Percentiles rank a stretch among this genome's conserved stretches.
These are phyloP conservation scores for Orientallactaga sibirica DNA, from an alignment of 2,797 vertebrate species.

Conservation along the genomic window DNA sequence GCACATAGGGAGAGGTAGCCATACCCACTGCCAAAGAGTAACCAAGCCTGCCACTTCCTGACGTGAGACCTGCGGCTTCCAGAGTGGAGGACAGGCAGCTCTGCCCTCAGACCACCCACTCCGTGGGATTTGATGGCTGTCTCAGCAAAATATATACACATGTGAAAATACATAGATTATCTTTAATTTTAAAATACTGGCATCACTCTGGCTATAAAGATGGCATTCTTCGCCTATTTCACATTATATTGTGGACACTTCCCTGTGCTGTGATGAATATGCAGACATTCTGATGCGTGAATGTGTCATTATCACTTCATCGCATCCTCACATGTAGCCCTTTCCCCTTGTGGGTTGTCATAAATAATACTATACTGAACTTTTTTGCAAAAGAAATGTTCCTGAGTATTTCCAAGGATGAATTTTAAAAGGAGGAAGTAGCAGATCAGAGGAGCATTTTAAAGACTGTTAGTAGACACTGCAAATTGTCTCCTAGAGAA, in stretches of 20 bases:
- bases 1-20: background rate
- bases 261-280: background rate
- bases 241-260: background rate
- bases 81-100: constrained; percentile 23
- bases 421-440: constrained; percentile 55
- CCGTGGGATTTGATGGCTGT: background rate
- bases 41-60: background rate
- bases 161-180: constrained; percentile 33
- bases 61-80: background rate
- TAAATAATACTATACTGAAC: constrained; percentile 42
- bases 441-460: constrained; percentile 45
- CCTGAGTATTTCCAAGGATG: constrained; percentile 33
- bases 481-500: constrained; percentile 24
- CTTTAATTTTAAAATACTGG: constrained; percentile 58
- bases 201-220: constrained; percentile 7
- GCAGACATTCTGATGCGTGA: constrained; percentile 26
- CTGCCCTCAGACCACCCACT: background rate
- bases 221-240: background rate
- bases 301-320: constrained; percentile 1
- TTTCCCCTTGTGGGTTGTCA: background rate
- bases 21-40: background rate
- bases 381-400: constrained; percentile 38
- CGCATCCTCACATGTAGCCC: background rate
- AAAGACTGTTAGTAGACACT: constrained; percentile 17
- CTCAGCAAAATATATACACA: constrained; percentile 48